These are phyloP conservation scores for Physocephala rufipes DNA, from an alignment of 2,888 invertebrate genomes.

Conservation along the genomic window DNA sequence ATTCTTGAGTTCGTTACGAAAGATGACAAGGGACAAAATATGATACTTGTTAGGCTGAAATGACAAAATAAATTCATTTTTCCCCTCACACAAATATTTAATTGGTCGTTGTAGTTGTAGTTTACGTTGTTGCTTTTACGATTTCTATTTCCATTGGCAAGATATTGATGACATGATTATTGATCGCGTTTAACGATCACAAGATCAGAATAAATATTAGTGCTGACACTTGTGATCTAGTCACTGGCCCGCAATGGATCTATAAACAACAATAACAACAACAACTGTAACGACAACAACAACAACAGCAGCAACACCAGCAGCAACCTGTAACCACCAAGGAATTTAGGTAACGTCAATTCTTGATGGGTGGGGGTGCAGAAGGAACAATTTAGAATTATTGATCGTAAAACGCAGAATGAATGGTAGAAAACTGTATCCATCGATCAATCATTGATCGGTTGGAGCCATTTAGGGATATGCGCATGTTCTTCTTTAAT, in stretches of 20 bases:
- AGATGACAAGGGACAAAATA: constrained; percentile 18
- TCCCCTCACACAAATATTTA: constrained; percentile 6
- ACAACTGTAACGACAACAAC: too few species aligned
- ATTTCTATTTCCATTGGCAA: too few species aligned
- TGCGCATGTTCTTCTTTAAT: too few species aligned
- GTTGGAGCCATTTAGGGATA: neutral
- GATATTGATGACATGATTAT: constrained; percentile 29
- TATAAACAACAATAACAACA: too few species aligned
- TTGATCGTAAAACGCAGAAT: neutral
- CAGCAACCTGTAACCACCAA: neutral
- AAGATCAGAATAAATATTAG: constrained; percentile 40
- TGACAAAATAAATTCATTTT: constrained; percentile 1
- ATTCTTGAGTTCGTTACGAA: neutral
- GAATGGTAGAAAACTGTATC: neutral
- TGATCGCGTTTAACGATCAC: too few species aligned
- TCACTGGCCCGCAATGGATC: too few species aligned
- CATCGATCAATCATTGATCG: neutral
- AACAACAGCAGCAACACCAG: too few species aligned
- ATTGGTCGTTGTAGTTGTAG: constrained; percentile 17
- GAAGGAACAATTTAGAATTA: too few species aligned
- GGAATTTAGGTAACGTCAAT: neutral
- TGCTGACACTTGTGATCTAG: neutral
- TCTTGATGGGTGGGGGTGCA: neutral
- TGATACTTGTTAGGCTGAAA: neutral
- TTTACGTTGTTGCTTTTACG: constrained; percentile 7